Evolutionary conservation across 2,113 vertebrate genomes (phyloP).

Genomic region (Casuarius casuarius): DNA sequence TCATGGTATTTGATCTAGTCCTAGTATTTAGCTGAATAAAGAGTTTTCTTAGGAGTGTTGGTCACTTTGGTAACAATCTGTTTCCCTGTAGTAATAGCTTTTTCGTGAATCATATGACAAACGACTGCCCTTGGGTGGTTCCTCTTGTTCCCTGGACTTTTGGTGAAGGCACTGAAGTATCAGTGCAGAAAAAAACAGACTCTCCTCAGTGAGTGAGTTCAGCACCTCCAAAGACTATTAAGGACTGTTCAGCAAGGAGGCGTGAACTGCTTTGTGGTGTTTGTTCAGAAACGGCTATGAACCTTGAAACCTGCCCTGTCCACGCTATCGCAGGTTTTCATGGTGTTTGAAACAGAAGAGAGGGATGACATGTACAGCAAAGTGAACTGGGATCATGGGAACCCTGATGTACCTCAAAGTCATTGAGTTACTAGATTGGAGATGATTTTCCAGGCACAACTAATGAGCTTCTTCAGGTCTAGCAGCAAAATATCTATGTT

Average conservation of each 20-base stretch:
- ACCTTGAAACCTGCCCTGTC: background rate
- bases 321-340: background rate
- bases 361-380: background rate
- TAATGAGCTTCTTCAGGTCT: background rate
- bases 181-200: background rate
- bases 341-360: background rate
- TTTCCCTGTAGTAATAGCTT: background rate
- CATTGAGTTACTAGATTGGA: background rate
- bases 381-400: background rate
- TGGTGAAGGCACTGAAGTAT: background rate
- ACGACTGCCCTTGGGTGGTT: background rate
- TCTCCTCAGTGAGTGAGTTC: background rate
- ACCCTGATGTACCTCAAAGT: background rate
- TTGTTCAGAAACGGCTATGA: background rate
- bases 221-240: background rate
- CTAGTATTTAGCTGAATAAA: background rate
- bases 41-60: background rate
- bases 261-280: background rate
- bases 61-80: background rate
- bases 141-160: background rate
- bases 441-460: background rate
- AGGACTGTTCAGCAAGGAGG: accelerated
- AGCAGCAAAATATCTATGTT: background rate
- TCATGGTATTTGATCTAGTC: background rate
- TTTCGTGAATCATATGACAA: background rate